Evolutionary conservation across 2,888 invertebrate genomes (phyloP).

Genomic region (Escarpia spicata): DNA sequence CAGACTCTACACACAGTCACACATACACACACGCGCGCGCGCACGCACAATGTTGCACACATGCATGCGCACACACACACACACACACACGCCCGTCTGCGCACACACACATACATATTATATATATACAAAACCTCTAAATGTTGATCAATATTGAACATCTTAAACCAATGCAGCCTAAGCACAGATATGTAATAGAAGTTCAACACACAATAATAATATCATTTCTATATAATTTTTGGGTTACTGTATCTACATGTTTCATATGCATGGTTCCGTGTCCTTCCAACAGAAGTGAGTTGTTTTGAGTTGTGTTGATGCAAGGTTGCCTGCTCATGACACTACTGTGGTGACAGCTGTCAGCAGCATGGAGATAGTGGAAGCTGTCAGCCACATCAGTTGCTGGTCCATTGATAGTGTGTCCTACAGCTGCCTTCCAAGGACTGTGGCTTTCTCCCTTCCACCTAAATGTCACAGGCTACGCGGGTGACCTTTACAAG

Average conservation of each 20-base stretch:
- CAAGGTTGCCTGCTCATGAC: background rate
- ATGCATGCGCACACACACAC: background rate
- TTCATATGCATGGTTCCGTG: no score
- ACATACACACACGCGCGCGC: background rate
- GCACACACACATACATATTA: constrained; percentile 14
- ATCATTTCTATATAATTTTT: no score
- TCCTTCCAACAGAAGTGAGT: background rate
- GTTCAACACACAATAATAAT: no score
- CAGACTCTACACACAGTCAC: background rate
- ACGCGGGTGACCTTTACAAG: background rate
- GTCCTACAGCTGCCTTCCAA: background rate
- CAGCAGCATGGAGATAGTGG: background rate
- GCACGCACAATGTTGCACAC: background rate
- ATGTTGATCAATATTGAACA: background rate
- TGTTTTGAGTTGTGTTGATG: background rate
- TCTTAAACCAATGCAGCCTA: no score
- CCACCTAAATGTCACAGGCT: background rate
- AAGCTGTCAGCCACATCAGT: background rate
- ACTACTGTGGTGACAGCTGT: background rate
- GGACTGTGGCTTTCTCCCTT: background rate
- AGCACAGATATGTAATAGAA: no score
- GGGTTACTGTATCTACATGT: no score
- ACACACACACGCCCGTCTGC: background rate
- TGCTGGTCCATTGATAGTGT: background rate
- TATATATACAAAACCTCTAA: background rate